Conservation (phyloP, 2,113 vertebrate genomes). For the Polyodon spathula region DNA sequence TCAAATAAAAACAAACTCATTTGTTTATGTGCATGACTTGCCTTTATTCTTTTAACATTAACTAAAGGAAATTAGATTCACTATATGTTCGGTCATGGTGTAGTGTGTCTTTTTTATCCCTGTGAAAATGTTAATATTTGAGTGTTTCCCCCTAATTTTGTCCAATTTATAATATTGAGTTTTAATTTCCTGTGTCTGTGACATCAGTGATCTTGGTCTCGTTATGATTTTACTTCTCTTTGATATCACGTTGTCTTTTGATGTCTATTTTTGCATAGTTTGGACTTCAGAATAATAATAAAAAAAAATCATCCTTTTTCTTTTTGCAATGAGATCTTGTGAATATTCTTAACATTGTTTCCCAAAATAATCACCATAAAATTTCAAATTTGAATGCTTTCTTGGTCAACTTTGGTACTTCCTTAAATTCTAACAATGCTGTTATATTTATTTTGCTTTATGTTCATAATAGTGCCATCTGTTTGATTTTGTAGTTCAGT, state of each 20-base stretch:
- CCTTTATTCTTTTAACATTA: conserved; percentile 66
- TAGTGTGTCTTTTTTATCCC: conserved; percentile 53
- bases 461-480: no score
- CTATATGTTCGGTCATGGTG: conserved; percentile 49
- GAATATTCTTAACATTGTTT: conserved; percentile 7
- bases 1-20: no score
- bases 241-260: conserved; percentile 47
- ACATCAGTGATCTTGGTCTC: conserved; percentile 48
- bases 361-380: neutral
- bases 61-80: conserved; percentile 60
- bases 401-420: no score
- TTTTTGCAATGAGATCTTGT: conserved; percentile 27
- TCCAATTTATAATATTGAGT: conserved; percentile 63
- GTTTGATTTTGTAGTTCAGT: no score
- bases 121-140: conserved; percentile 65
- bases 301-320: conserved; percentile 26
- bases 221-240: conserved; percentile 43
- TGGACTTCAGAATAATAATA: conserved; percentile 33
- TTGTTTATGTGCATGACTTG: conserved; percentile 39
- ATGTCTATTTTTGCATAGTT: conserved; percentile 40
- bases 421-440: no score
- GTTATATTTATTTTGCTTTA: no score
- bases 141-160: conserved; percentile 62
- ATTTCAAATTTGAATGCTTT: neutral
- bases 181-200: conserved; percentile 50